Evolutionary conservation across 1,140 invertebrate species (phyloP), one percentile per base, ranked within the genome.

Genomic region (Mercenaria mercenaria): DNA sequence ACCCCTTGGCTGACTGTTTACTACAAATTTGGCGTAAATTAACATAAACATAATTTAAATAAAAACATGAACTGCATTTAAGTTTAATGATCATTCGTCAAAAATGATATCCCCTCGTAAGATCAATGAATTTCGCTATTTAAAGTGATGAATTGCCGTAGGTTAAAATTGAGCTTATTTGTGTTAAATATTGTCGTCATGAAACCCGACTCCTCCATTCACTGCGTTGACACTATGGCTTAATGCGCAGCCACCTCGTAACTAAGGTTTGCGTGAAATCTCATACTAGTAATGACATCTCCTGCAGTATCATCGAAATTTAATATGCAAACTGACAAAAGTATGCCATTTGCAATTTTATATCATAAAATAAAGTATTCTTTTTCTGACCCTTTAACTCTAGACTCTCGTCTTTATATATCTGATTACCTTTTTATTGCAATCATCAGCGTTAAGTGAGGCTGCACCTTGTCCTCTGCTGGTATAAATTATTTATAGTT

Each of bases 221-320:
- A 67, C 6, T 2, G 32, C 3, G 4, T 32, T 67, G 61, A 67
- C 61, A 32, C 32, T 3, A 18, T 10, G 3, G 61, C 8, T 67
- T 67, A 4, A 32, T 32, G 29, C 18, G 61, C 29, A 67, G 11
- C 32, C 29, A 37, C 29, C 20, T 32, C 8, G 61, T 67, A 67
- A 32, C 61, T 67, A 23, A 67, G 32, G 52, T 67, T 32, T 67
- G 10, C 32, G 29, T 67, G 61, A 67, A 67, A 67, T 67, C 61
- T 37, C 61, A 67, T 67, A 67, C 18, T 37, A 32, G 61, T 67
- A 67, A 67, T 32, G 26, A 67, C 61, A 67, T 32, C 29, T 67
- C 32, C 61, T 32, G 26, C 61, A 67, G 61, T 67, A 32, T 67
- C 29, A 67, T 67, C 26, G 61, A 67, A 67, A 67, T 67, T 67